Base-by-base conservation (phyloP, 2,797 vertebrate species). In the Loriculus beryllinus region DNA sequence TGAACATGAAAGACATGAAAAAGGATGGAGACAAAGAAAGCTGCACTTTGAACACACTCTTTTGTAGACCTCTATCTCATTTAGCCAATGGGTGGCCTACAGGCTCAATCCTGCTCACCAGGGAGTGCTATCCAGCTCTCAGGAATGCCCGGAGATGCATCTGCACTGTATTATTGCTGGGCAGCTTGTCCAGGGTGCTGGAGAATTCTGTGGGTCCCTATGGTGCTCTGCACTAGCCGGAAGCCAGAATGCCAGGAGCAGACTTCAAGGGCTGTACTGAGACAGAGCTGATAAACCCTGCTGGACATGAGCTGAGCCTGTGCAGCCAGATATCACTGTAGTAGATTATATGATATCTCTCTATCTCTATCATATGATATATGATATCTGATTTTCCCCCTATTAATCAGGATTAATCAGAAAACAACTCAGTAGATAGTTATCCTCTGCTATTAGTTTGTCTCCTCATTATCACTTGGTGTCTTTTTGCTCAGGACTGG, bases 1-100 rank as follows among this genome's bases (percentile, higher is more conserved):
- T 28, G 18, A 88, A 70, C 51, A 67, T 83, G 49, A 95, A 92
- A 92, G 84, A 75, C 43, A 42, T 59, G 11, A 83, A 90, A 90
- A 86, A 69, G 4, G 6, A 62, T 0, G 2, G 48, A 76, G 90
- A 86, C 31, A 94, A 81, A 95, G 59, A 3, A 85, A 74, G 14
- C 47, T 71, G 60, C 18, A 18, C 39, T 85, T 62, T 56, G 52
- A 92, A 81, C 26, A 15, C 3, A 22, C 33, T 87, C 4, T 56
- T 17, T 45, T 52, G 9, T 80, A 87, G 56, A 80, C 65, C 68
- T 69, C 52, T 37, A 56, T 93, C 51, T 91, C 6, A 2, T 35
- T 31, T 12, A 60, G n/a, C 60, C 4, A 0, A 29, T 20, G 45
- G 29, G 13, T 75, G 64, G 13, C 29, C 48, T 56, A 12, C 10